phyloP scores from a whole-genome alignment of 1,140 invertebrate species.

The Drosophila elegans region DNA sequence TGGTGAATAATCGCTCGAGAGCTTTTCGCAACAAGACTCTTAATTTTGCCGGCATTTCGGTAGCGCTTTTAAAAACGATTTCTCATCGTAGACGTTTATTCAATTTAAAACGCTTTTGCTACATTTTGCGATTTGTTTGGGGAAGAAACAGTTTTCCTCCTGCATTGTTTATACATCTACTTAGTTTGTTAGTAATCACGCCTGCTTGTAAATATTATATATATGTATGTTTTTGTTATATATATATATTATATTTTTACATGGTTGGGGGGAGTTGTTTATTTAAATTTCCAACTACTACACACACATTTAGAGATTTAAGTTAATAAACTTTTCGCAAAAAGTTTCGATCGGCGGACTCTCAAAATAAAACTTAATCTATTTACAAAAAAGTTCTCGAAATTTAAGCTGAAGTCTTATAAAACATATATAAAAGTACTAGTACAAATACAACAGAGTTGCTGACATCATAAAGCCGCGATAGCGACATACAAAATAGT shows the following conservation, averaged over 20 bases:
- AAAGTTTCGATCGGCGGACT: conserved; percentile 54
- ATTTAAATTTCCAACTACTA: conserved; percentile 69
- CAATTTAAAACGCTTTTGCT: conserved; percentile 64
- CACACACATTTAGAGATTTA: conserved; percentile 72
- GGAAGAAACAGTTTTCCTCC: conserved; percentile 21
- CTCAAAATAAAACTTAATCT: conserved; percentile 62
- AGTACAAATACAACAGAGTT: conserved; percentile 24
- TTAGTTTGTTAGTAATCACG: conserved; percentile 69
- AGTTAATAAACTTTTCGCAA: conserved; percentile 37
- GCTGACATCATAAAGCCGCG: conserved; percentile 24
- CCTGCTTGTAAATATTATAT: conserved; percentile 65
- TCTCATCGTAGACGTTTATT: conserved; percentile 61
- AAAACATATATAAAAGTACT: conserved; percentile 49
- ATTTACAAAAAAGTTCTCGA: conserved; percentile 67
- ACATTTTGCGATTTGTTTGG: conserved; percentile 56
- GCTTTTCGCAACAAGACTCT: conserved; percentile 32
- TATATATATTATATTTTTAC: conserved; percentile 41
- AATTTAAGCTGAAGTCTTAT: conserved; percentile 27
- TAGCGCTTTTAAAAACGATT: conserved; percentile 40
- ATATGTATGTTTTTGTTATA: neutral
- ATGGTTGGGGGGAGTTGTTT: conserved; percentile 55
- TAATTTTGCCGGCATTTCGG: conserved; percentile 20
- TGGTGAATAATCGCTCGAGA: neutral
- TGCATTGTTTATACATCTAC: conserved; percentile 32
- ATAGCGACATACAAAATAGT: conserved; percentile 19